Conservation (phyloP, 2,888 invertebrate genomes). For the Priocnemis perturbator region DNA sequence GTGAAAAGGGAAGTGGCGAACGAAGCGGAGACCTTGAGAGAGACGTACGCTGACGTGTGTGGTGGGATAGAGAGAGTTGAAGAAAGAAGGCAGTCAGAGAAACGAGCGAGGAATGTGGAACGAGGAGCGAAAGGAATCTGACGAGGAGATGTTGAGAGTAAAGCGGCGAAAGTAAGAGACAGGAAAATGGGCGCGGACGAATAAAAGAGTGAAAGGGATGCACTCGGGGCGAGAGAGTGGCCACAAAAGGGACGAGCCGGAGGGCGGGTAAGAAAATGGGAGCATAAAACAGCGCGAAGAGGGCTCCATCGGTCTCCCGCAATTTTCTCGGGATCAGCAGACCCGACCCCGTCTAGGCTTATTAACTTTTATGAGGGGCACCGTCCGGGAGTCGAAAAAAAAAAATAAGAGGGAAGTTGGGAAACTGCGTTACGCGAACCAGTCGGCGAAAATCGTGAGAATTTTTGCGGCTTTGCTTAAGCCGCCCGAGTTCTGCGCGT, state of each 20-base stretch:
- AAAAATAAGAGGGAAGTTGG: conserved; percentile 11
- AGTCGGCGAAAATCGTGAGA: background rate
- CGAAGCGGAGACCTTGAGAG: too few species aligned
- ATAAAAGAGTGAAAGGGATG: conserved; percentile 26
- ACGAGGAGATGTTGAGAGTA: too few species aligned
- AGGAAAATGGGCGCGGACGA: background rate
- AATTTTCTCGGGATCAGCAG: conserved; percentile 70
- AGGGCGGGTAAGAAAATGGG: conserved; percentile 47
- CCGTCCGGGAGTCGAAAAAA: conserved; percentile 28
- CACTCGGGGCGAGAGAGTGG: conserved; percentile 19
- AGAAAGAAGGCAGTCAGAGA: too few species aligned
- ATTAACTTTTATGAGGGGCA: conserved; percentile 70
- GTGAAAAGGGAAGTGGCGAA: too few species aligned
- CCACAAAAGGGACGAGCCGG: background rate
- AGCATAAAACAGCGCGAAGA: conserved; percentile 60
- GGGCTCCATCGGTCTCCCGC: conserved; percentile 54
- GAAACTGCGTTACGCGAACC: background rate
- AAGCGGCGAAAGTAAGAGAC: conserved; percentile 8
- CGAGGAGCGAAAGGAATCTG: too few species aligned
- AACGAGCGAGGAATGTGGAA: too few species aligned
- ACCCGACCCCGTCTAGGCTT: conserved; percentile 59
- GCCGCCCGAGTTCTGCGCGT: too few species aligned
- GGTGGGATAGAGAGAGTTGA: too few species aligned
- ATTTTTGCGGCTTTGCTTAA: background rate
- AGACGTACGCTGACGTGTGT: too few species aligned